Percentiles rank a stretch among this genome's conserved stretches.
Conservation (phyloP, 1,140 invertebrate species). For the Drosophila littoralis region DNA sequence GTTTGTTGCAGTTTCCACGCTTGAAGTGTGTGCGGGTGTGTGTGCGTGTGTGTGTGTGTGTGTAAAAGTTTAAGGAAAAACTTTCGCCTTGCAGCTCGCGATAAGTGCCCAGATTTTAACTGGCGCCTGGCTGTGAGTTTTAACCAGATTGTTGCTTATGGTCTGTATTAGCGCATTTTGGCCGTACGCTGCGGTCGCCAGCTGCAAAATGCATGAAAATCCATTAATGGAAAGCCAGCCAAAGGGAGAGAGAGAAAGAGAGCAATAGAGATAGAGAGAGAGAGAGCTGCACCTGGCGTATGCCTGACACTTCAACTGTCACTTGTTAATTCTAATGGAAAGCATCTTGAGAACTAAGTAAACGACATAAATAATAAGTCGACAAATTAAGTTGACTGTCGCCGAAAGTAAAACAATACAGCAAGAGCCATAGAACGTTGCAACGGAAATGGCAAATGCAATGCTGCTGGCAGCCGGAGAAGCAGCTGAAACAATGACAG, state of each 20-base stretch:
- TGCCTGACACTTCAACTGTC: background rate
- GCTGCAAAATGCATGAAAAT: conserved; percentile 29
- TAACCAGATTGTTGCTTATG: conserved; percentile 74
- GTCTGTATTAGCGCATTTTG: conserved; percentile 63
- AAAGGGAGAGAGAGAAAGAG: too few species aligned
- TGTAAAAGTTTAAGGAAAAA: conserved; percentile 65
- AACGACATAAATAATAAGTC: conserved; percentile 69
- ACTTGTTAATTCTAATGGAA: conserved; percentile 47
- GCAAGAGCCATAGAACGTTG: conserved; percentile 25
- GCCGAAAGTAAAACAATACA: conserved; percentile 56
- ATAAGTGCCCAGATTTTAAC: conserved; percentile 63
- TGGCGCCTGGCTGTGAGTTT: conserved; percentile 57
- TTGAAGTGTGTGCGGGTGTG: conserved; percentile 18
- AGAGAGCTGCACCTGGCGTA: background rate
- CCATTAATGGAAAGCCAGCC: conserved; percentile 26
- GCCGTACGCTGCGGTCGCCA: conserved; percentile 23
- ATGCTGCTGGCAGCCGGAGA: conserved; percentile 3
- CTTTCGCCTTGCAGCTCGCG: conserved; percentile 38
- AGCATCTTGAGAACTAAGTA: conserved; percentile 42
- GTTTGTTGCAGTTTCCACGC: conserved; percentile 62
- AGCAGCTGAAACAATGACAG: conserved; percentile 61
- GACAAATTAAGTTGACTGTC: conserved; percentile 67
- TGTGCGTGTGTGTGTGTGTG: conserved; percentile 30
- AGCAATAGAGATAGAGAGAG: too few species aligned
- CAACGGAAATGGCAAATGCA: conserved; percentile 32